These are phyloP conservation scores for Agrenia bidenticulata DNA, from an alignment of 2,888 invertebrate species.

Conservation along the genomic window DNA sequence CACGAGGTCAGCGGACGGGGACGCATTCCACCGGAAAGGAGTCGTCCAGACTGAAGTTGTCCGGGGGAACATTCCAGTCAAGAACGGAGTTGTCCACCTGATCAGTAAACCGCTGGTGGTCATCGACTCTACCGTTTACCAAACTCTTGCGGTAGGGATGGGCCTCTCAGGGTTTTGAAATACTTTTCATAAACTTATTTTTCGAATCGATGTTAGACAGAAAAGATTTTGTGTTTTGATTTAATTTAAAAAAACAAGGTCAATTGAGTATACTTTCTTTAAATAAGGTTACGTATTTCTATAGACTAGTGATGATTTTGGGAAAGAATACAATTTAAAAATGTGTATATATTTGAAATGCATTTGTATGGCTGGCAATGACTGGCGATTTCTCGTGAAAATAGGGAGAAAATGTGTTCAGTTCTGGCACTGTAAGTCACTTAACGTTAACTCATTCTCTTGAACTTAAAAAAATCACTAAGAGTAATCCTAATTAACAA, in stretches of 20 bases:
- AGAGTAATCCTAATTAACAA: neutral
- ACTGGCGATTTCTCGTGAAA: neutral
- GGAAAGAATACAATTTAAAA: too few species aligned
- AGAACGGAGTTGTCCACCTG: constrained; percentile 89
- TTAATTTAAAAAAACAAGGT: too few species aligned
- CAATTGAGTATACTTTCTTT: neutral
- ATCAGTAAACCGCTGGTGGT: constrained; percentile 89
- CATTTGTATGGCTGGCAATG: constrained; percentile 10
- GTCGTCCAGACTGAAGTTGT: constrained; percentile 86
- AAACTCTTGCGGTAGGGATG: constrained; percentile 80
- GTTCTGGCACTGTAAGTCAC: constrained; percentile 46
- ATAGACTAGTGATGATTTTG: too few species aligned
- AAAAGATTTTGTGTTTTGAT: too few species aligned
- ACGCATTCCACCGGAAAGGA: constrained; percentile 74
- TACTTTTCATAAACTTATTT: too few species aligned
- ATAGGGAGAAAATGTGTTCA: constrained; percentile 47
- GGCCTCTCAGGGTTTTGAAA: too few species aligned
- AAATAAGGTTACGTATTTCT: too few species aligned
- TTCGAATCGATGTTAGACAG: too few species aligned
- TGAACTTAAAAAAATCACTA: constrained; percentile 8
- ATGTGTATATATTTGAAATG: neutral
- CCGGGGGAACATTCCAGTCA: constrained; percentile 85
- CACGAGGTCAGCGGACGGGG: constrained; percentile 68
- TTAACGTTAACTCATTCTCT: constrained; percentile 6
- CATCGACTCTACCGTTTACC: constrained; percentile 81